Base-by-base conservation (phyloP, 2,888 invertebrate genomes). In the Eupithecia vulgata region DNA sequence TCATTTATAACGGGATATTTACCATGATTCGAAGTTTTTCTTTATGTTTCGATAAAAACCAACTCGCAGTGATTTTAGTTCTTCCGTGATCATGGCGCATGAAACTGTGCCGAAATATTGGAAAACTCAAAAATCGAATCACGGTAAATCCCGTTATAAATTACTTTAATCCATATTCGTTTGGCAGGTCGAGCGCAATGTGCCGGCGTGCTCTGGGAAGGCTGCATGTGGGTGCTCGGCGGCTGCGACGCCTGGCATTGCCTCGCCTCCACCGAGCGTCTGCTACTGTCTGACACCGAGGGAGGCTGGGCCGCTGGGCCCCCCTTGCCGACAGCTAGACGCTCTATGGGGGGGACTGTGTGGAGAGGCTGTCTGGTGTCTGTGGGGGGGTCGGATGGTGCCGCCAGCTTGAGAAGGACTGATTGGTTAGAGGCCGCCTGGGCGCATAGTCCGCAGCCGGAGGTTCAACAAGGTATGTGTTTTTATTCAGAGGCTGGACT, bases 161-260 rank as follows among this genome's bases (percentile, higher is more conserved):
- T n/a, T n/a, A n/a, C n/a, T n/a, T n/a, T n/a, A 15, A 45, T 15
- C 15, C 21, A 8, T 57, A 59, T 25, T 13, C 57, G 57, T 57
- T 25, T 5, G 4, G 0, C 25, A 95, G 97, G 96, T 25, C 96
- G 98, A 21, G 97, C 97, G 85, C 98, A 98, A 91, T 96, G 97
- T 68, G 97, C 96, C 34, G 97, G 96, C 42, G 96, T 96, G 75
- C 92, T 95, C 42, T 96, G 96, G 93, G 94, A 95, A 76, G 96
- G 95, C 74, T 93, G 95, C 81, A 94, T 98, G 72, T 97, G 97
- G 94, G 98, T 96, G 42, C 96, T 97, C 74, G 98, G 98, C 74
- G 98, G 98, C 40, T 97, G 97, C 88, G 98, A 98, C 91, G 96
- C 97, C n/a, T 98, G 98, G 98, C 97, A 96, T 91, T 97, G 97